phyloP scores from a whole-genome alignment of 2,113 vertebrate genomes.

The Gallinago paraguaiae region DNA sequence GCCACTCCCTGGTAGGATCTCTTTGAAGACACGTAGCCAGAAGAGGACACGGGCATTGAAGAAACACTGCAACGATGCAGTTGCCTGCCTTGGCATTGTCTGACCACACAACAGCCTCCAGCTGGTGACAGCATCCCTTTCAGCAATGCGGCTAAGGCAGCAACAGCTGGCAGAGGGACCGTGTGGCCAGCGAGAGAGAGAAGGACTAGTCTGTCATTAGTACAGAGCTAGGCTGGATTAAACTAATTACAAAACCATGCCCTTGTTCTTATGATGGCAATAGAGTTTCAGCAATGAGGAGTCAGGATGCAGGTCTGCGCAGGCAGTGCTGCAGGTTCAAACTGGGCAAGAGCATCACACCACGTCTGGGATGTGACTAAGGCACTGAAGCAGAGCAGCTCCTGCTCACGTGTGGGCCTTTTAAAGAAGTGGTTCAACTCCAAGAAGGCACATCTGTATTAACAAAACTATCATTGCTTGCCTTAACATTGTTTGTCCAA shows the following conservation, averaged over 20 bases:
- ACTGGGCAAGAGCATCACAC: background rate
- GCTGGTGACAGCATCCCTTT: background rate
- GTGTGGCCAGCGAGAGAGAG: background rate
- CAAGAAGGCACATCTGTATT: background rate
- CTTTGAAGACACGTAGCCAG: rapidly evolving
- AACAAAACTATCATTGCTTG: background rate
- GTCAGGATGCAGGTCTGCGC: background rate
- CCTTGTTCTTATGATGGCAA: background rate
- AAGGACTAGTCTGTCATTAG: background rate
- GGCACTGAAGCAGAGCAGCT: background rate
- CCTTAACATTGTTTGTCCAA: background rate
- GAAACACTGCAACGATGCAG: background rate
- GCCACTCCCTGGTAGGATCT: background rate
- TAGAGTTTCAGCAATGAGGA: background rate
- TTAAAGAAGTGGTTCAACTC: background rate
- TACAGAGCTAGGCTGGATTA: background rate
- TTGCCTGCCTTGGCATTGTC: background rate
- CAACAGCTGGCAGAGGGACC: background rate
- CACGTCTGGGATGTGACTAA: rapidly evolving
- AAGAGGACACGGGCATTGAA: rapidly evolving
- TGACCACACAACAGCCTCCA: background rate
- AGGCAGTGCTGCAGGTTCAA: background rate
- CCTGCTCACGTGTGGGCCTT: background rate
- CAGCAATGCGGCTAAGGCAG: background rate
- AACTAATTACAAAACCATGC: background rate